phyloP scores from a whole-genome alignment of 1,140 invertebrate species.

The Araneus ventricosus region DNA sequence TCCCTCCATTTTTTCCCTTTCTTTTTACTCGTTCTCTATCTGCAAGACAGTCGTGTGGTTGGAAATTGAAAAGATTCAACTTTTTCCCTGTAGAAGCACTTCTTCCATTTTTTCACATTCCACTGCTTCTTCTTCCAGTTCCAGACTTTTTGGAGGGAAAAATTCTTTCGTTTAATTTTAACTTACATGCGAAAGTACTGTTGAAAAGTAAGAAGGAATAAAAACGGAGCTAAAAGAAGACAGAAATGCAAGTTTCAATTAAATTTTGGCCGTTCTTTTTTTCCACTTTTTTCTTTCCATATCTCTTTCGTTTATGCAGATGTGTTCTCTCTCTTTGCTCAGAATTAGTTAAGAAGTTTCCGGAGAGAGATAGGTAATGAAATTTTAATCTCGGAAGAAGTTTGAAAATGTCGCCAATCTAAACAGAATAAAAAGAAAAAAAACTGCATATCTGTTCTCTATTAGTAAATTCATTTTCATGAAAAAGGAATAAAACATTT shows the following conservation, averaged over 20 bases:
- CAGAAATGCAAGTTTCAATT: conserved; percentile 46
- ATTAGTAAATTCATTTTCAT: neutral
- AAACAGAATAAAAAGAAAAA: neutral
- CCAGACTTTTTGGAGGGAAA: neutral
- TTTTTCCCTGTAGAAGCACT: neutral
- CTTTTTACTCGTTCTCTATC: neutral
- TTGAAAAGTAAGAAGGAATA: neutral
- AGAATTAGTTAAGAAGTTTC: neutral
- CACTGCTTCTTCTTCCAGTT: neutral
- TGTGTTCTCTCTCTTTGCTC: neutral
- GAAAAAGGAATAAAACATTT: neutral
- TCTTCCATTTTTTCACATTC: neutral
- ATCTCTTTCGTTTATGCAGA: conserved; percentile 38
- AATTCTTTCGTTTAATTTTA: conserved; percentile 55
- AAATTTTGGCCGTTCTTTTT: neutral
- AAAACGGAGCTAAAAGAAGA: neutral
- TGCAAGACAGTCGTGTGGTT: conserved; percentile 12
- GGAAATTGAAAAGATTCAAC: conserved; percentile 25
- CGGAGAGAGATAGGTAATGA: conserved; percentile 20
- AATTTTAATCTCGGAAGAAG: conserved; percentile 24
- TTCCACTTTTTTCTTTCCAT: neutral
- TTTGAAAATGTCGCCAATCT: neutral
- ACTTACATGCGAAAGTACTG: neutral
- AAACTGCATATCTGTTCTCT: neutral
- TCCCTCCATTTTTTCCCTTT: neutral